Percentiles rank a stretch among this genome's conserved stretches.
Conservation (phyloP, 2,888 invertebrate species). For the Polymixis flavicincta region DNA sequence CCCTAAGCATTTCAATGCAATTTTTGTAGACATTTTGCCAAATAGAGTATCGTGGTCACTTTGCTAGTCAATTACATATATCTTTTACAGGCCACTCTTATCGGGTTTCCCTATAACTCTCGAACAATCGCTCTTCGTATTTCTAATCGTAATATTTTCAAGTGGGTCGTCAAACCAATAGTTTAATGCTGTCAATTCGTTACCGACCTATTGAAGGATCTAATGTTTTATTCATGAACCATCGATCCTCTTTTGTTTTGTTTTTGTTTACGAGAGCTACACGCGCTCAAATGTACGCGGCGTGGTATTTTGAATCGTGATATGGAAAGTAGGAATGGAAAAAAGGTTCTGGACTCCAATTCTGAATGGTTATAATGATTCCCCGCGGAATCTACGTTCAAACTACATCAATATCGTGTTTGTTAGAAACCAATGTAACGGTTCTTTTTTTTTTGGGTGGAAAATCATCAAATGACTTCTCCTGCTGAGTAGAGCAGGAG, state of each 20-base stretch:
- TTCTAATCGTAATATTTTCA: slow-evolving; percentile 9
- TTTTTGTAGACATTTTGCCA: background rate
- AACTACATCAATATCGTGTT: too few species aligned
- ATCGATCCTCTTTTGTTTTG: slow-evolving; percentile 22
- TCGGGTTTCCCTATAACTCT: background rate
- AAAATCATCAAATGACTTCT: too few species aligned
- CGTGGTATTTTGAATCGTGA: background rate
- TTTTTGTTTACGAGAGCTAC: slow-evolving; percentile 25
- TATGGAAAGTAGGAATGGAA: background rate
- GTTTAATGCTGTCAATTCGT: slow-evolving; percentile 18
- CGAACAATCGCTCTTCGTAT: background rate
- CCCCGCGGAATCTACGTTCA: too few species aligned
- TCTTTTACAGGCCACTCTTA: background rate
- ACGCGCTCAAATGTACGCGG: background rate
- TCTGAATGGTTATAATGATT: too few species aligned
- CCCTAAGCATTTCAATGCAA: background rate
- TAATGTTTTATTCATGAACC: slow-evolving; percentile 43
- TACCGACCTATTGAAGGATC: slow-evolving; percentile 5
- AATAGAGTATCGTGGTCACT: background rate
- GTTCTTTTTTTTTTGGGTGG: too few species aligned
- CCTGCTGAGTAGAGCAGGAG: too few species aligned
- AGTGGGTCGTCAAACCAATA: slow-evolving; percentile 10
- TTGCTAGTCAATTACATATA: background rate
- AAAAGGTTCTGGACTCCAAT: background rate
- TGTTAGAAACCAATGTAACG: too few species aligned